Base-by-base conservation (phyloP, 2,797 vertebrate species). In the Eulemur albifrons region DNA sequence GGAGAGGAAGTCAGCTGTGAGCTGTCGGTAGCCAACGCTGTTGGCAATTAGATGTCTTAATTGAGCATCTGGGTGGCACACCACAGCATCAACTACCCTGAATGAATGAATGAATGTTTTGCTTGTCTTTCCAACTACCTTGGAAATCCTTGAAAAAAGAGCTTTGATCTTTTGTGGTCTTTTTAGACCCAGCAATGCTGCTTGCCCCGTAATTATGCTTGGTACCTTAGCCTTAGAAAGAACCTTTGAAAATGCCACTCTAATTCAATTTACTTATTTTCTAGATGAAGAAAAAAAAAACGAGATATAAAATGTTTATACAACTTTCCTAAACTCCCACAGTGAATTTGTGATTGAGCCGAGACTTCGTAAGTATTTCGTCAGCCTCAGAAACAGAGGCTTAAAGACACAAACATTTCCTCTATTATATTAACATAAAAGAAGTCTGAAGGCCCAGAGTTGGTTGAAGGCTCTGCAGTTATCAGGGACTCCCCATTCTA, bases 241-340 rank as follows among this genome's bases (percentile, higher is more conserved):
- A 93, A 76, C 1, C 9, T 48, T 86, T 77, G 48, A 54, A 84
- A 96, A 80, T 70, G 2, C 1, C 15, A 45, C 61, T 94, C 6
- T 87, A 45, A 69, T 94, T 73, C 67, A 85, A 83, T 50, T 61
- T 67, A 43, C 25, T 92, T 77, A 54, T 81, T 93, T 92, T 91
- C 18, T 27, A 72, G 27, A 48, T 79, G 7, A 85, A 52, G 18
- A 21, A 21, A 54, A 54, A 91, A 91, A 92, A 40, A 57, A 4
- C 3, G 20, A 87, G n/a, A 8, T 69, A 35, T 65, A 80, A 81
- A 81, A 52, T 75, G 38, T 52, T 82, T 72, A 72, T 70, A 23
- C 10, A 85, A 21, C 21, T 89, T 87, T 30, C 48, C 13, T 10
- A 20, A 50, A 48, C 70, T 13, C 52, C 2, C 21, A 38, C 40